Conservation (phyloP, 2,113 vertebrate genomes). For the Dermatemys mawii region DNA sequence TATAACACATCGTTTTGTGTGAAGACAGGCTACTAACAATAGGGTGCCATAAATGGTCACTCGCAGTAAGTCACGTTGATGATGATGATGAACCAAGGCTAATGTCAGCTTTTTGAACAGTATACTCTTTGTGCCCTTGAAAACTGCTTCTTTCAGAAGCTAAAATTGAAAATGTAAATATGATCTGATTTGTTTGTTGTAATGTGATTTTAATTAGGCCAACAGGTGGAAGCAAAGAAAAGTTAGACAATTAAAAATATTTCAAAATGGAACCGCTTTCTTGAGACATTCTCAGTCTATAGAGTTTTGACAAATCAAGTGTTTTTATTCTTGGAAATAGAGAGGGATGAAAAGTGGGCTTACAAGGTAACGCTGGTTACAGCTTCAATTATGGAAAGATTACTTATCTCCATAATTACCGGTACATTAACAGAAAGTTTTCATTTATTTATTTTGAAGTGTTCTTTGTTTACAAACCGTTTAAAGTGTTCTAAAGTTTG, state of each 20-base stretch:
- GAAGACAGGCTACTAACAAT: not conserved
- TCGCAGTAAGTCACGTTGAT: slow-evolving; percentile 30
- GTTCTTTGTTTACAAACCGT: not conserved
- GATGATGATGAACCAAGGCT: not conserved
- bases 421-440: not conserved
- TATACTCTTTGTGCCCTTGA: not conserved
- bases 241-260: not conserved
- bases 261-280: not conserved
- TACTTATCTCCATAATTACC: not conserved
- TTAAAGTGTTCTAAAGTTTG: not conserved
- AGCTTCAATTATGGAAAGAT: not conserved
- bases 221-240: not conserved
- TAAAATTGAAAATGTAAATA: not conserved
- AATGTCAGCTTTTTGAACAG: slow-evolving; percentile 17
- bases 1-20: slow-evolving; percentile 19
- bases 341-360: not conserved
- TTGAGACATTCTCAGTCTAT: not conserved
- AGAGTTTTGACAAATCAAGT: not conserved
- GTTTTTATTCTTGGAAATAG: slow-evolving; percentile 24
- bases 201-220: slow-evolving; percentile 33
- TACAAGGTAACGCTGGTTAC: not conserved
- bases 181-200: slow-evolving; percentile 5
- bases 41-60: slow-evolving; percentile 60
- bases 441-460: not conserved
- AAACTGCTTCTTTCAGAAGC: slow-evolving; percentile 14